These are phyloP conservation scores for Hypsibius dujardini DNA, from an alignment of 1,140 invertebrate species.

Conservation along the genomic window DNA sequence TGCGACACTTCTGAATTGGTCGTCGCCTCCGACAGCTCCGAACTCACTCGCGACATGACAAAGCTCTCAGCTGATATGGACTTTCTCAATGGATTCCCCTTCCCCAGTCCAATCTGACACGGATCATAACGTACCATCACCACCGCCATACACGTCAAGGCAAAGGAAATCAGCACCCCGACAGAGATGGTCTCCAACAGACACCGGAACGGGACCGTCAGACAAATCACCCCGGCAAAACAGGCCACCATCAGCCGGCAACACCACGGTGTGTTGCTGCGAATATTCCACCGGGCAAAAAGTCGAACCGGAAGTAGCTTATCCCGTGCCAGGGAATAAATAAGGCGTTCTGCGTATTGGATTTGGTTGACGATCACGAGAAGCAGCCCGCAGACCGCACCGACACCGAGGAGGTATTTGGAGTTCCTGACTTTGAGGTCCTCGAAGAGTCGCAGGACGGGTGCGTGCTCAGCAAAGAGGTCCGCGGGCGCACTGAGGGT, in stretches of 20 bases:
- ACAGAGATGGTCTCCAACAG: background rate
- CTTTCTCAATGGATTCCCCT: constrained; percentile 1
- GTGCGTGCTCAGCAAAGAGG: background rate
- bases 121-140: background rate
- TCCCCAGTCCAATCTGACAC: background rate
- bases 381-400: background rate
- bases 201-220: background rate
- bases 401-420: background rate
- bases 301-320: background rate
- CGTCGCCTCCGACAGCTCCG: background rate
- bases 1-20: background rate
- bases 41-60: background rate
- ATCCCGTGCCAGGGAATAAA: background rate
- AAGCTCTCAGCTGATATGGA: constrained; percentile 6
- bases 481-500: background rate
- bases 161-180: background rate
- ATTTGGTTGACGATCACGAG: background rate
- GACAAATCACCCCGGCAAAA: background rate
- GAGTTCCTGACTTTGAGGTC: background rate
- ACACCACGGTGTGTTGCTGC: background rate
- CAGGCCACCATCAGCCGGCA: background rate
- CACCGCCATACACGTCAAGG: background rate
- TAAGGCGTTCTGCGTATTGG: background rate
- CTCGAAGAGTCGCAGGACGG: background rate
- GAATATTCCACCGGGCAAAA: background rate